These are phyloP conservation scores for Oryzaephilus surinamensis DNA, from an alignment of 1,140 invertebrate species.

Conservation along the genomic window DNA sequence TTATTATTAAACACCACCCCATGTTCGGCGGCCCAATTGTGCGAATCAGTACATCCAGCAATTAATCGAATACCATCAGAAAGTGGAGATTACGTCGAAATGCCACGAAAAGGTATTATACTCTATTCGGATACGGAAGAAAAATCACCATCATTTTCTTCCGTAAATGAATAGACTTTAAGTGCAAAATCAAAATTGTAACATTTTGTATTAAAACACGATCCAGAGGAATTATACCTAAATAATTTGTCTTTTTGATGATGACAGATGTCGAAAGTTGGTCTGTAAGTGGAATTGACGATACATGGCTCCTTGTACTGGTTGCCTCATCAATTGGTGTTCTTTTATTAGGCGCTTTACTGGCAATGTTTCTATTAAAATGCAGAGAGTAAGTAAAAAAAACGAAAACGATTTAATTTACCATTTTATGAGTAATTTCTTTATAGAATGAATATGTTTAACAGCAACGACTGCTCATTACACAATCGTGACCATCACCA, in stretches of 20 bases:
- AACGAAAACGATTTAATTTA: slow-evolving; percentile 3
- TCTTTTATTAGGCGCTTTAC: slow-evolving; percentile 60
- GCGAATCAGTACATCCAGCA: slow-evolving; percentile 20
- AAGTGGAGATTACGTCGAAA: slow-evolving; percentile 61
- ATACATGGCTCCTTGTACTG: slow-evolving; percentile 70
- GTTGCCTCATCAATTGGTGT: slow-evolving; percentile 68
- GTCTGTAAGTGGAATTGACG: slow-evolving; percentile 46
- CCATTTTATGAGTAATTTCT: not conserved
- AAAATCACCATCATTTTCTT: not conserved
- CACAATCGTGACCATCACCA: slow-evolving; percentile 25
- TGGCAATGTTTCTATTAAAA: slow-evolving; percentile 66
- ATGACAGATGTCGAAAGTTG: slow-evolving; percentile 30
- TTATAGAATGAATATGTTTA: slow-evolving; percentile 33
- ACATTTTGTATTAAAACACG: not conserved
- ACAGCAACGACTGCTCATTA: slow-evolving; percentile 27
- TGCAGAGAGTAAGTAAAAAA: slow-evolving; percentile 63
- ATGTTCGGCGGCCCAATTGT: slow-evolving; percentile 34
- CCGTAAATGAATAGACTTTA: not conserved
- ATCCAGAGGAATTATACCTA: not conserved
- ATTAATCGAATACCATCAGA: slow-evolving; percentile 20
- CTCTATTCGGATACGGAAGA: not conserved
- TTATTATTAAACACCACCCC: slow-evolving; percentile 42
- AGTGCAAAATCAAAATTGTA: not conserved
- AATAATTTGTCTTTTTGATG: not conserved
- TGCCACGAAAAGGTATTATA: slow-evolving; percentile 54